These are phyloP conservation scores for Subacronicta megacephala DNA, from an alignment of 2,888 invertebrate species.

Conservation along the genomic window DNA sequence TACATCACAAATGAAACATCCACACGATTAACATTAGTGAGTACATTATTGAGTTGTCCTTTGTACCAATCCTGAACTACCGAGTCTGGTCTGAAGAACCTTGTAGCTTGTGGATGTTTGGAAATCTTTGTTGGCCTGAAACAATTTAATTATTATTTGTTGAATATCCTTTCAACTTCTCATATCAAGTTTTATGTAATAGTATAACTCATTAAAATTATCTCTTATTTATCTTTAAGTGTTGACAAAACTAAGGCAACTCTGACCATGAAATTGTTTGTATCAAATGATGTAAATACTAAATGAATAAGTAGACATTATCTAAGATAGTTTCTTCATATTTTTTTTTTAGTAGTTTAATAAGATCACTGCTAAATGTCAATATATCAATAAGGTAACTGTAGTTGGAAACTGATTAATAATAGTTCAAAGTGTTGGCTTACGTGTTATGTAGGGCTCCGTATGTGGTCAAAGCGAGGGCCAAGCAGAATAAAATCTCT, in stretches of 20 bases:
- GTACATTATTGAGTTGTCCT: slow-evolving; percentile 92
- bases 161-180: too few relatives aligned
- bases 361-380: too few relatives aligned
- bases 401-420: background rate
- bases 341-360: too few relatives aligned
- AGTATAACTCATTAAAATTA: too few relatives aligned
- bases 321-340: too few relatives aligned
- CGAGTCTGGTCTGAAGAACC: slow-evolving; percentile 93
- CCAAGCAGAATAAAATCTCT: slow-evolving; percentile 91
- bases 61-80: slow-evolving; percentile 93
- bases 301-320: too few relatives aligned
- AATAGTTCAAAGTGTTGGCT: slow-evolving; percentile 68
- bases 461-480: slow-evolving; percentile 91
- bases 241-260: too few relatives aligned
- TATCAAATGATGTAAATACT: too few relatives aligned
- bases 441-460: slow-evolving; percentile 93
- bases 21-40: slow-evolving; percentile 89
- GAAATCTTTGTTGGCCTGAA: slow-evolving; percentile 78
- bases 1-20: slow-evolving; percentile 97
- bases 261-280: too few relatives aligned
- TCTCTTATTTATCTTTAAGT: too few relatives aligned
- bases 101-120: slow-evolving; percentile 88
- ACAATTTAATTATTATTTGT: slow-evolving; percentile 6
- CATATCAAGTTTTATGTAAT: too few relatives aligned
- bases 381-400: too few relatives aligned